These are phyloP conservation scores for Halcyon senegalensis DNA, from an alignment of 2,113 vertebrate species.

Conservation along the genomic window DNA sequence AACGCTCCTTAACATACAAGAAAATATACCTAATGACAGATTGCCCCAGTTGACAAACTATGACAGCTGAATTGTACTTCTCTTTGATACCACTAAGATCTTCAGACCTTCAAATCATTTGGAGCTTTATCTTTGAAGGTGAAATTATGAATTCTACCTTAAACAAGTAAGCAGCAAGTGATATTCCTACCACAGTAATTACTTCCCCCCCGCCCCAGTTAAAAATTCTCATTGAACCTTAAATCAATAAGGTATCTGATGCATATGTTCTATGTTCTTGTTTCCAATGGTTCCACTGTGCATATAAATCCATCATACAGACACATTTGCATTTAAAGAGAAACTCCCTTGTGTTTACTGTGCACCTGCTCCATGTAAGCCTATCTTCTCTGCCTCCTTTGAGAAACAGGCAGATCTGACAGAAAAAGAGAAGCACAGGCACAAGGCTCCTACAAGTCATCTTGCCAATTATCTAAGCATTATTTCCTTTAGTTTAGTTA, in stretches of 20 bases:
- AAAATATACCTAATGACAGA: neutral
- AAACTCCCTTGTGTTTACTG: constrained; percentile 54
- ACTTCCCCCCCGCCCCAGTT: neutral
- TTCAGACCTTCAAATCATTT: neutral
- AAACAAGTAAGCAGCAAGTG: neutral
- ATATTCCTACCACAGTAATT: neutral
- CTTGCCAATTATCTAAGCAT: constrained; percentile 34
- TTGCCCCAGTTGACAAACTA: neutral
- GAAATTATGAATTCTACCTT: neutral
- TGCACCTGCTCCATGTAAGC: constrained; percentile 64
- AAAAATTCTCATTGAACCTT: neutral
- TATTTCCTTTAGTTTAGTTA: constrained; percentile 49
- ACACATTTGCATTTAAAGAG: constrained; percentile 54
- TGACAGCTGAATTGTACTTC: neutral
- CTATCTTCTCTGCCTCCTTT: neutral
- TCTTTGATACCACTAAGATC: neutral
- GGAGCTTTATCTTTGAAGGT: neutral
- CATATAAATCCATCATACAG: neutral
- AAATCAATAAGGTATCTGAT: constrained; percentile 59
- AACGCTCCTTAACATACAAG: neutral
- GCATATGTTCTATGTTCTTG: constrained; percentile 8
- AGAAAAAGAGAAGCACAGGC: constrained; percentile 26
- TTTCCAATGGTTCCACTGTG: constrained; percentile 2
- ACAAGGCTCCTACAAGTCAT: neutral
- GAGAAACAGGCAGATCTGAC: constrained; percentile 23